Base-by-base conservation (phyloP, 2,113 vertebrate species). In the Bolborhynchus lineola region DNA sequence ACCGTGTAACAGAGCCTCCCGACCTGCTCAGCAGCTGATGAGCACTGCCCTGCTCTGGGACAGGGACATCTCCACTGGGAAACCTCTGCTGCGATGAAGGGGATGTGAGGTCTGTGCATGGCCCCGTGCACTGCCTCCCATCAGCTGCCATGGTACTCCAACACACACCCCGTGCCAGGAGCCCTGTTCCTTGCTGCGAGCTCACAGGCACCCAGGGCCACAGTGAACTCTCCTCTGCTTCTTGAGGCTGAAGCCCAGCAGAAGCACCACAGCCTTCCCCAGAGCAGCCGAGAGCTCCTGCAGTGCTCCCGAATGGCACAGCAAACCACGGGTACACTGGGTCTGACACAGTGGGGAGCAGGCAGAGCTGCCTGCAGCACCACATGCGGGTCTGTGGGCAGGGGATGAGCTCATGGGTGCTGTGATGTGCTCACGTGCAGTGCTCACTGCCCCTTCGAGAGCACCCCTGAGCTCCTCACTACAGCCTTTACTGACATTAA, bases 91-190 rank as follows among this genome's bases (percentile, higher is more conserved):
- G 13, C 46, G 46, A 31, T 5, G 11, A 41, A 31, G 8, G 7
- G 15, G 29, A 26, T 28, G 42, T 0, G 26, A n/a, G 42, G 52
- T 16, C 0, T 0, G 29, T 2, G 37, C 0, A 6, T 8, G 6
- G 31, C 69, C 25, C 16, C 4, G 1, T 0, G 1, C 17, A 33
- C 57, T 47, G 76, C n/a, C 29, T 29, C 42, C n/a, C 33, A 4
- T 21, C 18, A 2, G 6, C 8, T 3, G 1, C 13, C 57, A 4
- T 0, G 2, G 1, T 4, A 50, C 82, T 13, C 28, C 0, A 0
- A 31, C 2, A 1, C n/a, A 4, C 25, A 0, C 26, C 28, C 47
- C 1, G 0, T 1, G 25, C 31, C 79, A 12, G 37, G 20, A 1
- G 7, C 5, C 60, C 67, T 2, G 18, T 20, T 11, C 16, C 28